A percentile compares a stretch with the other conserved stretches of the same genome.
These are phyloP conservation scores for Sminthopsis crassicaudata DNA, from an alignment of 2,113 vertebrate species.

Conservation along the genomic window DNA sequence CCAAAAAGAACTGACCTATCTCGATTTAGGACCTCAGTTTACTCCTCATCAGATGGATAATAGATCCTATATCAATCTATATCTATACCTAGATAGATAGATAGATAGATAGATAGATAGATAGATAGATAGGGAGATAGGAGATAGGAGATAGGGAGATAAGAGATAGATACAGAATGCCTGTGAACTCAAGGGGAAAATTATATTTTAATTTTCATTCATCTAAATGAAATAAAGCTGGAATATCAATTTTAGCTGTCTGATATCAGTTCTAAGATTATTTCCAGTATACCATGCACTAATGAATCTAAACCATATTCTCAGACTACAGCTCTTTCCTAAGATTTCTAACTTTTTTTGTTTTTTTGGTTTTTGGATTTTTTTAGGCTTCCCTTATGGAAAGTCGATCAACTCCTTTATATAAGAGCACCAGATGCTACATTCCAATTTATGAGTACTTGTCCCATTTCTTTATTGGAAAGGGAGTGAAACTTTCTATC, in stretches of 20 bases:
- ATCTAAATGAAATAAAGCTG: background rate
- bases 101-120: too few relatives aligned
- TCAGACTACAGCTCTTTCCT: background rate
- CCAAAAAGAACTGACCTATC: too few relatives aligned
- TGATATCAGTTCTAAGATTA: background rate
- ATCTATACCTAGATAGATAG: too few relatives aligned
- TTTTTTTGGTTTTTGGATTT: too few relatives aligned
- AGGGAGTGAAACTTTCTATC: background rate
- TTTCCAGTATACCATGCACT: background rate
- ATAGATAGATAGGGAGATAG: too few relatives aligned
- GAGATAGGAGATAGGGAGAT: too few relatives aligned
- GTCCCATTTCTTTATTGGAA: background rate
- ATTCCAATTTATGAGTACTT: background rate
- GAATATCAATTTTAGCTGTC: background rate
- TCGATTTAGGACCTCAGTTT: too few relatives aligned
- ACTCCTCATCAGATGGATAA: too few relatives aligned
- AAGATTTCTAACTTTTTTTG: background rate
- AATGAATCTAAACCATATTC: background rate
- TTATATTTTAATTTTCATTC: background rate
- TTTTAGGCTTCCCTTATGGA: background rate
- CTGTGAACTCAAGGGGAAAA: too few relatives aligned
- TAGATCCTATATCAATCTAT: too few relatives aligned
- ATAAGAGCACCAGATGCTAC: background rate
- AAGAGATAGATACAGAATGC: background rate
- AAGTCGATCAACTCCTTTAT: background rate